A percentile compares a stretch with the other conserved stretches of the same genome.
These are phyloP conservation scores for Elanus axillaris DNA, from an alignment of 2,113 vertebrate species.

Conservation along the genomic window DNA sequence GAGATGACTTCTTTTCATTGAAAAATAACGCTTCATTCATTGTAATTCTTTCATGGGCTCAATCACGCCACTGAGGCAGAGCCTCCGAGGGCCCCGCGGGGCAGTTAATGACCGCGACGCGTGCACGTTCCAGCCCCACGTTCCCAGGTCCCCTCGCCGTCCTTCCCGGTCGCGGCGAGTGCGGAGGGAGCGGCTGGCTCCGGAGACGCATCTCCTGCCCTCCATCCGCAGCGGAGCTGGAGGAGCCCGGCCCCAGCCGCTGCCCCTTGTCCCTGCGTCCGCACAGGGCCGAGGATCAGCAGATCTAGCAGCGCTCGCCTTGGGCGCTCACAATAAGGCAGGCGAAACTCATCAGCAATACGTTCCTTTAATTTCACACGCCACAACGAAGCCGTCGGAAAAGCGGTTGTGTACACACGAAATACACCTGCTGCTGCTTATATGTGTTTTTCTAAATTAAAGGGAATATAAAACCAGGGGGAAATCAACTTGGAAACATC, in stretches of 20 bases:
- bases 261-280: background rate
- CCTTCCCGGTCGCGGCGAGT: fast-evolving
- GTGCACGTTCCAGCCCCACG: background rate
- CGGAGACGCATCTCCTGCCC: fast-evolving
- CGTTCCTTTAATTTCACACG: background rate
- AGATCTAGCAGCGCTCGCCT: background rate
- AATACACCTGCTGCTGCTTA: constrained; percentile 42
- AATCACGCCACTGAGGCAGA: background rate
- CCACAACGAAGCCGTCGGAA: background rate
- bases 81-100: fast-evolving
- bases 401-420: background rate
- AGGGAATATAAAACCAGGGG: constrained; percentile 3
- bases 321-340: background rate
- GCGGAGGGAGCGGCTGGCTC: fast-evolving
- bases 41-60: background rate
- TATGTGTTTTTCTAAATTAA: constrained; percentile 15
- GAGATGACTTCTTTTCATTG: background rate
- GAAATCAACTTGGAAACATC: constrained; percentile 29
- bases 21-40: background rate
- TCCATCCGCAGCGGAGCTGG: fast-evolving
- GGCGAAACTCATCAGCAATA: background rate
- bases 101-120: fast-evolving
- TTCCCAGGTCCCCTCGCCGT: background rate
- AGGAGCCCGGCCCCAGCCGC: fast-evolving
- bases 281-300: background rate